Evolutionary conservation across 2,888 invertebrate genomes (phyloP).

Genomic region (Epirrhoe alternata): DNA sequence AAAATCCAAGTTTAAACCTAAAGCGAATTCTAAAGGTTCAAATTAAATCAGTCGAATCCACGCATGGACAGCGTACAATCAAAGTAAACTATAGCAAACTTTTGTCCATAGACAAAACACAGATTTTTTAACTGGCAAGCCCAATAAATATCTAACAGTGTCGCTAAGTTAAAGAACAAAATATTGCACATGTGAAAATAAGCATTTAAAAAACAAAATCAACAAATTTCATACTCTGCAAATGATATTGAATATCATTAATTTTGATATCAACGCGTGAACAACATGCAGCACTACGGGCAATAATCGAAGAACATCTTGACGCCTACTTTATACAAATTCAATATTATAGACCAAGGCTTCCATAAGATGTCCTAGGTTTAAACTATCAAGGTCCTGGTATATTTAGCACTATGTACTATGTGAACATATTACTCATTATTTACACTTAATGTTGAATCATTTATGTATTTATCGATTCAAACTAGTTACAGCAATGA

Average conservation of each 20-base stretch:
- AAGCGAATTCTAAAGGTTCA: slow-evolving; percentile 59
- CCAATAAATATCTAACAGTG: slow-evolving; percentile 39
- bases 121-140: slow-evolving; percentile 43
- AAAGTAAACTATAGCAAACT: slow-evolving; percentile 58
- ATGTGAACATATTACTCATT: slow-evolving; percentile 51
- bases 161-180: slow-evolving; percentile 68
- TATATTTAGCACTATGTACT: slow-evolving; percentile 53
- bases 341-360: slow-evolving; percentile 23
- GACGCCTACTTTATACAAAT: slow-evolving; percentile 35
- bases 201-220: slow-evolving; percentile 48
- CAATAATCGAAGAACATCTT: slow-evolving; percentile 29
- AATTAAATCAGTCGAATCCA: slow-evolving; percentile 67
- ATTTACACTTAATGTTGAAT: slow-evolving; percentile 56
- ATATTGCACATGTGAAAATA: slow-evolving; percentile 54
- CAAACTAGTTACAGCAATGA: slow-evolving; percentile 39
- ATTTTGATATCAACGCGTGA: slow-evolving; percentile 52
- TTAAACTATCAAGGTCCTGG: slow-evolving; percentile 26
- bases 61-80: slow-evolving; percentile 63
- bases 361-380: slow-evolving; percentile 31
- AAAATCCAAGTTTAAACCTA: slow-evolving; percentile 56
- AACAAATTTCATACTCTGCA: slow-evolving; percentile 68
- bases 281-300: slow-evolving; percentile 41
- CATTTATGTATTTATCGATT: slow-evolving; percentile 41
- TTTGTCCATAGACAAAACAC: slow-evolving; percentile 46
- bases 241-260: slow-evolving; percentile 80